These are phyloP conservation scores for Physocephala rufipes DNA, from an alignment of 2,888 invertebrate species.

Conservation along the genomic window DNA sequence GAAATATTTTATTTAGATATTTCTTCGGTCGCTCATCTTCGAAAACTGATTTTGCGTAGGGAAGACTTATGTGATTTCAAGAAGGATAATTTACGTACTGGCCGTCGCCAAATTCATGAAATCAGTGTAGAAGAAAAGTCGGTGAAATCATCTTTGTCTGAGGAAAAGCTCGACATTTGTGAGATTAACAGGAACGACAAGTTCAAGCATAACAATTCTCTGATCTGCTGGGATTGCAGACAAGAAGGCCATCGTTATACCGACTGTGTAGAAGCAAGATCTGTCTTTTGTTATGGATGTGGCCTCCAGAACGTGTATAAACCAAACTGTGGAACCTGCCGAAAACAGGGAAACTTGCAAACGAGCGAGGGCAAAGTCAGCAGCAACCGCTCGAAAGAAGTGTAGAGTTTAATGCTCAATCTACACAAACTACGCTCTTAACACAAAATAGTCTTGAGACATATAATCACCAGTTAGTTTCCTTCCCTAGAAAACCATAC, in stretches of 20 bases:
- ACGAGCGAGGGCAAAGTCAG: constrained; percentile 15
- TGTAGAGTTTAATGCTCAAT: not conserved
- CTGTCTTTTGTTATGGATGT: constrained; percentile 15
- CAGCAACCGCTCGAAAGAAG: constrained; percentile 12
- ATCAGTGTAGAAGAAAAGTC: not conserved
- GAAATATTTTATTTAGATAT: constrained; percentile 18
- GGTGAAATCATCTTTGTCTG: not conserved
- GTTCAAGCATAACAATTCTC: not conserved
- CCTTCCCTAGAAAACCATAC: constrained; percentile 25
- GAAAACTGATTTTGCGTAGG: constrained; percentile 4
- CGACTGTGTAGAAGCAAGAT: constrained; percentile 2
- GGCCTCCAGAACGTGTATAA: not conserved
- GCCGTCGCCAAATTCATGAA: not conserved
- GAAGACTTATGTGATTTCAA: not conserved
- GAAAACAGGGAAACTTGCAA: constrained; percentile 9
- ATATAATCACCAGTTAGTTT: not conserved
- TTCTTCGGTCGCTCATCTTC: not conserved
- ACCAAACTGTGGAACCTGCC: constrained; percentile 7
- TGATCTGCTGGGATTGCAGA: constrained; percentile 3
- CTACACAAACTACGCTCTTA: not conserved
- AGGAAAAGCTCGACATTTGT: not conserved
- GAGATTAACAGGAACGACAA: not conserved
- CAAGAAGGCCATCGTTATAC: not conserved
- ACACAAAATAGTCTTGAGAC: constrained; percentile 46
- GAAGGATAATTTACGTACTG: not conserved